A percentile compares a stretch with the other conserved stretches of the same genome.
Evolutionary conservation across 2,113 vertebrate species (phyloP).

Genomic region (Anser cygnoides): DNA sequence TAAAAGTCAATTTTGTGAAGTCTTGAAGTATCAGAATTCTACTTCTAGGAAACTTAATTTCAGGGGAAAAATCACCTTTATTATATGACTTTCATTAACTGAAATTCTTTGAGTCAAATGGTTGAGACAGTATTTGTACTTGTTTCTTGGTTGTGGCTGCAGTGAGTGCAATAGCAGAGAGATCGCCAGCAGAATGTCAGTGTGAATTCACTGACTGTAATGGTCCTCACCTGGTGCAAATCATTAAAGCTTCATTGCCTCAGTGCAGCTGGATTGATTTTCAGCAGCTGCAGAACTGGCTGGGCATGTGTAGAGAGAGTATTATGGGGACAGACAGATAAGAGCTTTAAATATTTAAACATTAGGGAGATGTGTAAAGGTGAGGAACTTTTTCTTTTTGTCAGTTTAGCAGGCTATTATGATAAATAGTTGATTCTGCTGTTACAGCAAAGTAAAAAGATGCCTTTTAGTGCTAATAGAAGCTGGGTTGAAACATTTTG

Average conservation of each 20-base stretch:
- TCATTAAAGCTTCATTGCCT: background rate
- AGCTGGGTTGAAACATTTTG: background rate
- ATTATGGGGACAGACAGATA: background rate
- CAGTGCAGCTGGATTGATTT: background rate
- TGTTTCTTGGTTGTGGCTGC: background rate
- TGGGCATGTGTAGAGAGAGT: background rate
- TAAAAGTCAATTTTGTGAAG: background rate
- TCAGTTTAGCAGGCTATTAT: background rate
- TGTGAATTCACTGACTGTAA: background rate
- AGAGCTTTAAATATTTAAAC: background rate
- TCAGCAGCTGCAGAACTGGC: background rate
- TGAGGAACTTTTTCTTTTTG: background rate
- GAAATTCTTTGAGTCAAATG: background rate
- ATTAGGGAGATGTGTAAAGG: background rate
- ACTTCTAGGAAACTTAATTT: background rate
- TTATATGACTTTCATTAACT: background rate
- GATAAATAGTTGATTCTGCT: background rate
- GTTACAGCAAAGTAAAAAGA: background rate
- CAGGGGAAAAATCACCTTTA: background rate
- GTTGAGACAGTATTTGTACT: background rate
- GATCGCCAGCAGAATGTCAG: background rate
- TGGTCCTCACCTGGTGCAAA: background rate
- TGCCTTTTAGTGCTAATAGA: background rate
- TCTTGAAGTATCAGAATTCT: background rate
- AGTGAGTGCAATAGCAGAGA: background rate